Conservation (phyloP, 2,888 invertebrate species). For the Ornithoptera alexandrae region DNA sequence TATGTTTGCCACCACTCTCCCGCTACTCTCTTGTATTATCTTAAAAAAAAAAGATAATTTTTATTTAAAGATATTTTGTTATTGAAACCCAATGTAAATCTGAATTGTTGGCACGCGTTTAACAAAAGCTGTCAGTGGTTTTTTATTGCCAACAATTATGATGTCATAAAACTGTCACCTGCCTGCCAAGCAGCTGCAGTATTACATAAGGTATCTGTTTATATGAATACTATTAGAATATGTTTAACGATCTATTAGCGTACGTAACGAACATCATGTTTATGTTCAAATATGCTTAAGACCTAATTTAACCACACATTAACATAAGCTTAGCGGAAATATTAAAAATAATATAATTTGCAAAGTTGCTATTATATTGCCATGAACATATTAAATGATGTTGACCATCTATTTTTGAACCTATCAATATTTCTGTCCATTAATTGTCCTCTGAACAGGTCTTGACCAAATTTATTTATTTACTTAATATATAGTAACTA, state of each 20-base stretch:
- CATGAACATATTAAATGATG: no score
- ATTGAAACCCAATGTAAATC: constrained; percentile 29
- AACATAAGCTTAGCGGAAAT: no score
- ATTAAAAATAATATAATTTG: no score
- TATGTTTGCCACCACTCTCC: no score
- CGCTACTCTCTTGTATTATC: no score
- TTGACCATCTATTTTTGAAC: no score
- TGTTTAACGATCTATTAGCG: constrained; percentile 2
- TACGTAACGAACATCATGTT: background rate
- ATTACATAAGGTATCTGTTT: constrained; percentile 16
- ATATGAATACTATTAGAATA: constrained; percentile 19
- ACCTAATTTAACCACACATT: no score
- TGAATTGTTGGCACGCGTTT: constrained; percentile 9
- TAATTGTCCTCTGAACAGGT: no score
- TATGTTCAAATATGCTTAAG: background rate
- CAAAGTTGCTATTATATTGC: no score
- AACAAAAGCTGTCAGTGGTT: constrained; percentile 23
- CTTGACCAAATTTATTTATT: no score
- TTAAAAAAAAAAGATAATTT: background rate
- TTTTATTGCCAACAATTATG: constrained; percentile 21
- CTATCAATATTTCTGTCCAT: no score
- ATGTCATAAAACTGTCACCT: constrained; percentile 31
- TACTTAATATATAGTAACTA: no score
- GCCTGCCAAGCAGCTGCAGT: constrained; percentile 31
- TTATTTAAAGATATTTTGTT: background rate